Base-by-base conservation (phyloP, 2,888 invertebrate genomes). In the Lepidochrysops patricia region DNA sequence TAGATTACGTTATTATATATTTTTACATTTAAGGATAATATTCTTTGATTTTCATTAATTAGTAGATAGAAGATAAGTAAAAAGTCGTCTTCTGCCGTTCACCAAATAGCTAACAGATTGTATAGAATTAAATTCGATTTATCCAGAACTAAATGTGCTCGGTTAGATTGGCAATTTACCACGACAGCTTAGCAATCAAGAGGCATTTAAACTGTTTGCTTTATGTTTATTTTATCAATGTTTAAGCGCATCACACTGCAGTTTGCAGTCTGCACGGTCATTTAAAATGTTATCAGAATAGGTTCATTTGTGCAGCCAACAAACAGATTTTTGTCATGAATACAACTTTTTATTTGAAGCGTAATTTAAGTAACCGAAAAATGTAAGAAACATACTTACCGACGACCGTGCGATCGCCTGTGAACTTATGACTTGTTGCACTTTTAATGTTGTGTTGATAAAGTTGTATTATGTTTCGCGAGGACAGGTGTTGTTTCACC, bases 401-500 rank as follows among this genome's bases (percentile, higher is more conserved):
- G n/a, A n/a, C n/a, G n/a, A n/a, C n/a, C n/a, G n/a, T 80, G 81
- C 83, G 79, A 80, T 80, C 82, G 84, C 82, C 80, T 80, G 76
- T 70, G 72, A 72, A 71, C 76, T 72, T 76, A 76, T 70, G 72
- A 74, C 75, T 70, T 79, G 81, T 88, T 89, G 79, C 88, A 78
- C 76, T 74, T 70, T 63, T 64, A 60, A 58, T 29, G 26, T 60
- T 62, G 75, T 59, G 76, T 77, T 83, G 77, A 75, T 77, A 74
- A 78, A 79, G 75, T 69, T 73, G 76, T 86, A 88, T 89, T 84
- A 84, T 82, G 75, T 89, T 88, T 84, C 87, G 72, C 77, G 71
- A 75, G 71, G 72, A 80, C 88, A 88, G 88, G 85, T 87, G 86
- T 70, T 66, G 68, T 62, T 73, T 79, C 87, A 88, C 84, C 88